Base-by-base conservation (phyloP, 2,113 vertebrate species). In the Emydocephalus ijimae region DNA sequence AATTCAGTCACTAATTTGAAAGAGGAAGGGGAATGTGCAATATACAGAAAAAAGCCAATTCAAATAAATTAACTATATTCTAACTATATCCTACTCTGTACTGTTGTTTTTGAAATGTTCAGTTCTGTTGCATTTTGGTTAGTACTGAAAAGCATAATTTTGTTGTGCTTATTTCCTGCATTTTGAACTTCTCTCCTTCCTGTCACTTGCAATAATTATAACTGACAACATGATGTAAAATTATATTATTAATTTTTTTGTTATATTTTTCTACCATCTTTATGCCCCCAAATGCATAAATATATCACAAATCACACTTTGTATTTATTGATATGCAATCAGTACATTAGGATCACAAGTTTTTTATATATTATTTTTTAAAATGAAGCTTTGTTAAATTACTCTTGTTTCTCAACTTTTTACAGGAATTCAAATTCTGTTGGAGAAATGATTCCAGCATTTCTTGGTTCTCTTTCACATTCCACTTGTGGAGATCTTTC, bases 381-480 rank as follows among this genome's bases (percentile, higher is more conserved):
- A 59, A 61, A 23, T 20, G 15, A 81, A 81, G 39, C 18, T 39
- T 94, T 93, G 93, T 14, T 34, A 92, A 89, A 2, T 93, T 48
- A 3, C 52, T 56, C 11, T 1, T 45, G 4, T 93, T 18, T 5
- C 29, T 91, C 89, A 93, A 92, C 89, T 11, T 92, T 94, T 93
- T 91, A 85, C 96, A 98, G 98, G 92, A 92, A 95, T 74, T 39
- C 96, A 90, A 97, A 97, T 95, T 96, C 96, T 4, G 95, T 96
- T 2, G 98, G 97, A 85, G 98, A 98, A 91, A 95, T 97, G 88
- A 92, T 97, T 93, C 97, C 97, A 1, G n/a, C 96, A 14, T 97
- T 98, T 96, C 96, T 97, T n/a, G 97, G 96, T 92, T 97, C 97
- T 91, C 96, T 96, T 89, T 95, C 98, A 1, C 97, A 95, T 43